Evolutionary conservation across 2,113 vertebrate genomes (phyloP).

Genomic region (Larimichthys polyactis): DNA sequence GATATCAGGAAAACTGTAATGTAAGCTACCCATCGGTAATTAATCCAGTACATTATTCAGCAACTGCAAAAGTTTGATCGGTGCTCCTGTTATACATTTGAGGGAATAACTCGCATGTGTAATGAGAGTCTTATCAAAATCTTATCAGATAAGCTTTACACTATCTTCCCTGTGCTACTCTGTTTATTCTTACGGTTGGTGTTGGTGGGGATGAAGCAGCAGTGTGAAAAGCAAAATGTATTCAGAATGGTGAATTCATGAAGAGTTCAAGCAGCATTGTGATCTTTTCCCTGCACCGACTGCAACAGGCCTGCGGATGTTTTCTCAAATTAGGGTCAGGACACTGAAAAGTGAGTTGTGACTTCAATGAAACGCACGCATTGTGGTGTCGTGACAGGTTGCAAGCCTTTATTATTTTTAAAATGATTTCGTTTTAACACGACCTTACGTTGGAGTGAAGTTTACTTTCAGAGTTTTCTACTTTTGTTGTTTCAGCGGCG

Average conservation of each 20-base stretch:
- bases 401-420: neutral
- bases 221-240: neutral
- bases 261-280: conserved; percentile 4
- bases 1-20: neutral
- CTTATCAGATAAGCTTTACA: conserved; percentile 38
- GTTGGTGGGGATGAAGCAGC: neutral
- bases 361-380: neutral
- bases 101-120: neutral
- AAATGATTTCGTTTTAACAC: neutral
- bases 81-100: neutral
- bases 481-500: neutral
- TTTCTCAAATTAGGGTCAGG: conserved; percentile 9
- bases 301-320: conserved; percentile 1
- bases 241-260: neutral
- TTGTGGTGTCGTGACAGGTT: neutral
- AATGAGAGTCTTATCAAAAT: neutral
- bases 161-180: neutral
- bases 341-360: neutral
- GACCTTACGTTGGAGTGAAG: neutral
- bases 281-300: neutral
- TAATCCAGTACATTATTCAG: neutral
- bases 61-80: neutral
- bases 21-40: neutral
- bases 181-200: neutral
- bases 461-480: neutral